Evolutionary conservation across 2,888 invertebrate genomes (phyloP).

Genomic region (Megastigmus dorsalis): DNA sequence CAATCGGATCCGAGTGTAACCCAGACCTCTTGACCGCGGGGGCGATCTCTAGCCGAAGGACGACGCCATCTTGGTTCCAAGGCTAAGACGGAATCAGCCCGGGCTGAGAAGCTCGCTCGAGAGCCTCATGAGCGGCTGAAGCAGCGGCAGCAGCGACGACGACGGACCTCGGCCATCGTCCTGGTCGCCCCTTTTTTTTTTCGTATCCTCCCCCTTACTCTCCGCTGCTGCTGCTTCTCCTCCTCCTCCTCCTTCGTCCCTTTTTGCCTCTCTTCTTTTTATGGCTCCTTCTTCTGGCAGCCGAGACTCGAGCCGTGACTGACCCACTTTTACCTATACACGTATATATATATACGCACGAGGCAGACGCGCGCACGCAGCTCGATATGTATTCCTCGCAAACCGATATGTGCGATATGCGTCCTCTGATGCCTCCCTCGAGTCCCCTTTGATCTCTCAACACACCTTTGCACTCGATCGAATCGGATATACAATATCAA

Average conservation of each 20-base stretch:
- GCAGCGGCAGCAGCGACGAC: conserved; percentile 2
- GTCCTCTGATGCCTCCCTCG: no score
- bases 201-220: background rate
- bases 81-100: conserved; percentile 32
- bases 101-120: no score
- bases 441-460: no score
- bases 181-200: conserved; percentile 13
- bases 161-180: conserved; percentile 34
- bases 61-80: conserved; percentile 53
- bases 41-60: conserved; percentile 49
- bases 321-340: conserved; percentile 46
- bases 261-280: background rate
- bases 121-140: conserved; percentile 12
- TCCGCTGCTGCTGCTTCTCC: background rate
- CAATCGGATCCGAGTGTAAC: no score
- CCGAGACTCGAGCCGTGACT: conserved; percentile 13
- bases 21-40: conserved; percentile 19
- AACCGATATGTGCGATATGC: no score
- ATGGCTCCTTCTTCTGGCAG: background rate
- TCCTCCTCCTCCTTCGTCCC: background rate
- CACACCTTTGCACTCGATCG: no score
- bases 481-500: background rate
- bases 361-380: background rate
- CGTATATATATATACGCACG: no score
- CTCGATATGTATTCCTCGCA: no score